Evolutionary conservation across 1,140 invertebrate genomes (phyloP), one percentile per base, ranked within the genome.

Genomic region (Chelonus insularis): DNA sequence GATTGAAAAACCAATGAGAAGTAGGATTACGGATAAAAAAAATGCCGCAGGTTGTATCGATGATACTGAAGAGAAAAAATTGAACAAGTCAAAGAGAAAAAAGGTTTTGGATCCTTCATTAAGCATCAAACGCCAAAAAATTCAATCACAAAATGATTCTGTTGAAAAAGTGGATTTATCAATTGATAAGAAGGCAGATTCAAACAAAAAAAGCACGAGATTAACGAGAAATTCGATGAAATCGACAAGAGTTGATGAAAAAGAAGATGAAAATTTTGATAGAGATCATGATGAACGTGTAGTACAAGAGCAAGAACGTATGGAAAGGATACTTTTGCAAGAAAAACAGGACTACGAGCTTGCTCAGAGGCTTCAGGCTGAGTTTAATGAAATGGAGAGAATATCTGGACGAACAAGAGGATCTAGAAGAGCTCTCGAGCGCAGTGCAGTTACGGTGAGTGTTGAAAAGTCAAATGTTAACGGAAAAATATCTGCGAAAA

Each of bases 331-430:
- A 8, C 57, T 78, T 4, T 51, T 70, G 2, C 79, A 81, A 14
- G 79, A 82, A 23, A 75, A 74, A 52, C 66, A 74, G 52, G 79
- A 81, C 60, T 78, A 75, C 18, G 77, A 80, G 32, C 16, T 81
- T 1, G 78, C 79, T 0, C 57, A 68, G 21, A 71, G 72, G 59
- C 65, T 81, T 25, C 79, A 81, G 41, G 71, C 72, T 0, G 67
- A 79, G 20, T 81, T 76, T 14, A 68, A 79, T 41, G 75, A 77
- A 7, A 72, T 79, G 73, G 77, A 76, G 11, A 67, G 70, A 57
- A 64, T 76, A 9, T 72, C 76, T 0, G 73, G 71, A 5, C 72
- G 80, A 8, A 80, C 79, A 1, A 70, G 78, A 25, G 71, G 79
- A 8, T 69, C 63, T 32, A 39, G 50, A 21, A 43, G 64, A 32